A percentile compares a stretch with the other conserved stretches of the same genome.
phyloP scores from a whole-genome alignment of 2,888 invertebrate species.

The Tuberolachnus salignus region DNA sequence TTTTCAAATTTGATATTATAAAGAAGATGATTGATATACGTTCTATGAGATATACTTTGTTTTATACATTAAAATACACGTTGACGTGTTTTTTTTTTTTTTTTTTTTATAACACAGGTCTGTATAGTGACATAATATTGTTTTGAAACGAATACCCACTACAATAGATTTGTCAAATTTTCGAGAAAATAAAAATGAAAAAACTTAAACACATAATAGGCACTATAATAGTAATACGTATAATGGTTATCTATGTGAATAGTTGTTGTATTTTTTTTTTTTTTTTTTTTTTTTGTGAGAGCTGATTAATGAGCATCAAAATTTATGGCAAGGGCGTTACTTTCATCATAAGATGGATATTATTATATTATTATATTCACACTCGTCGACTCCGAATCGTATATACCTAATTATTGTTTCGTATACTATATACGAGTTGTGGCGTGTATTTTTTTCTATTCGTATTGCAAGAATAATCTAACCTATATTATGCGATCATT shows the following conservation, averaged over 20 bases:
- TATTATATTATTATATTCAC: conserved; percentile 5
- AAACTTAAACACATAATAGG: neutral
- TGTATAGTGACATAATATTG: no score
- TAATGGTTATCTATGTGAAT: neutral
- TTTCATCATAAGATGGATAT: neutral
- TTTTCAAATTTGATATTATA: no score
- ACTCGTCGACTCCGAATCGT: neutral
- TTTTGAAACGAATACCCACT: no score
- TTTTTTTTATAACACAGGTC: no score
- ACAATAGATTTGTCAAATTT: conserved; percentile 11
- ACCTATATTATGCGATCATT: conserved; percentile 9
- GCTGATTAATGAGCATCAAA: conserved; percentile 16
- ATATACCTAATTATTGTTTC: conserved; percentile 11
- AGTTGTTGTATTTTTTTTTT: neutral
- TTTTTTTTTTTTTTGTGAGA: neutral
- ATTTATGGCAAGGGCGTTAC: conserved; percentile 38
- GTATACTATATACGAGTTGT: no score
- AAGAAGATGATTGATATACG: no score
- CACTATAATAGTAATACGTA: no score
- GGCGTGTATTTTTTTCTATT: conserved; percentile 5
- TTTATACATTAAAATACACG: no score
- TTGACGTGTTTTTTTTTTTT: no score
- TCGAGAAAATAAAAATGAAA: conserved; percentile 8
- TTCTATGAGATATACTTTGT: no score
- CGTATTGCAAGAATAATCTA: conserved; percentile 10